phyloP scores from a whole-genome alignment of 2,888 invertebrate species.

The Catocala nupta region DNA sequence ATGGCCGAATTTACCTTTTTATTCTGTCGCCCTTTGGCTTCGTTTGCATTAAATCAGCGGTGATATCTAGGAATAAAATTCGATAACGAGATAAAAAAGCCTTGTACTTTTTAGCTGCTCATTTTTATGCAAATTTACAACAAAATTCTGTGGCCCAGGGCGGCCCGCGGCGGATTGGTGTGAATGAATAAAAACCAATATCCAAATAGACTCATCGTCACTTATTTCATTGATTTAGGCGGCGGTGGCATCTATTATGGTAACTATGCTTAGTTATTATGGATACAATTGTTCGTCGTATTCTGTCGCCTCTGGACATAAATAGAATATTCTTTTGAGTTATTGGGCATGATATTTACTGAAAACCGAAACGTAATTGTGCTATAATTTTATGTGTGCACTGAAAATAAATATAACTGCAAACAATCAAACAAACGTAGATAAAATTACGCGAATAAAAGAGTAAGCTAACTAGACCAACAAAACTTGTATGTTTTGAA shows the following conservation, averaged over 20 bases:
- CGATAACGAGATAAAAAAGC: slow-evolving; percentile 17
- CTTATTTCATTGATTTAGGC: slow-evolving; percentile 1
- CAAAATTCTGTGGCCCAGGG: slow-evolving; percentile 12
- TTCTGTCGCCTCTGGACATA: too few relatives aligned
- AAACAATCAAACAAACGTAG: slow-evolving; percentile 8
- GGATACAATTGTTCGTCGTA: too few relatives aligned
- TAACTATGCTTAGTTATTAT: too few relatives aligned
- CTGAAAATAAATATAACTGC: too few relatives aligned
- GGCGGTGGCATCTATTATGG: neutral
- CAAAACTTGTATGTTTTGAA: slow-evolving; percentile 59
- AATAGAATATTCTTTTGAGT: too few relatives aligned
- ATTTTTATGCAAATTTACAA: slow-evolving; percentile 18
- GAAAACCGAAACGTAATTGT: too few relatives aligned
- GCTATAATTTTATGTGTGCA: too few relatives aligned
- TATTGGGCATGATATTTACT: too few relatives aligned
- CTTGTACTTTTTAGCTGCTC: slow-evolving; percentile 14
- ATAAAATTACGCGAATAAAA: slow-evolving; percentile 47
- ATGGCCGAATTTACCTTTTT: slow-evolving; percentile 3
- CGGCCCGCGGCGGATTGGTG: slow-evolving; percentile 7
- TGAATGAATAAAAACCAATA: slow-evolving; percentile 19
- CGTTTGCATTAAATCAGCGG: slow-evolving; percentile 15
- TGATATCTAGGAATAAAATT: slow-evolving; percentile 17
- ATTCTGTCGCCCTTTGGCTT: slow-evolving; percentile 9
- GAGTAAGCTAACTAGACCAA: slow-evolving; percentile 52
- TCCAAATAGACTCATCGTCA: slow-evolving; percentile 5